phyloP scores from a whole-genome alignment of 2,888 invertebrate genomes.

The Cancer borealis region DNA sequence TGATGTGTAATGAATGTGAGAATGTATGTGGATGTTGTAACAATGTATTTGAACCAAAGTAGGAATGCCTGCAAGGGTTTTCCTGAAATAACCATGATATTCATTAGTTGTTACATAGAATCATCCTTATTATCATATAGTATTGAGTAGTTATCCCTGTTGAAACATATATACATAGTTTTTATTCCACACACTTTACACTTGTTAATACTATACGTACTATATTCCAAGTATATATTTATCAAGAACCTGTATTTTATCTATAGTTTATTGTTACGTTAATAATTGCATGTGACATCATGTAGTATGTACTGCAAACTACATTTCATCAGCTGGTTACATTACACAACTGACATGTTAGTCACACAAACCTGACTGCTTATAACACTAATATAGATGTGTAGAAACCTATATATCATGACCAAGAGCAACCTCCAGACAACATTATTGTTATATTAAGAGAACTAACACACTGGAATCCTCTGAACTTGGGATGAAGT shows the following conservation, averaged over 20 bases:
- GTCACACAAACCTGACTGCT: background rate
- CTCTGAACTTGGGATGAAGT: background rate
- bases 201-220: background rate
- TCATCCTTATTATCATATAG: background rate
- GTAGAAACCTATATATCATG: background rate
- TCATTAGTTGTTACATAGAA: background rate
- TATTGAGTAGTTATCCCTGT: background rate
- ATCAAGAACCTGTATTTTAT: too few species aligned
- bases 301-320: background rate
- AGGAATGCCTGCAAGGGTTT: background rate
- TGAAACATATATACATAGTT: background rate
- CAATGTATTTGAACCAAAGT: background rate
- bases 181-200: background rate
- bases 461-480: background rate
- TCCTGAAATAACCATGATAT: background rate
- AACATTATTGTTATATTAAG: background rate
- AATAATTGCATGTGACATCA: background rate
- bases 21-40: background rate
- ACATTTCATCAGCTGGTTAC: background rate
- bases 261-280: background rate
- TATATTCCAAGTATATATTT: too few species aligned
- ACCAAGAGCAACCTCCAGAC: background rate
- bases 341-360: background rate
- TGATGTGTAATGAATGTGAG: background rate
- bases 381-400: background rate